phyloP scores from a whole-genome alignment of 2,113 vertebrate genomes.

The Pogonocichla stellata region DNA sequence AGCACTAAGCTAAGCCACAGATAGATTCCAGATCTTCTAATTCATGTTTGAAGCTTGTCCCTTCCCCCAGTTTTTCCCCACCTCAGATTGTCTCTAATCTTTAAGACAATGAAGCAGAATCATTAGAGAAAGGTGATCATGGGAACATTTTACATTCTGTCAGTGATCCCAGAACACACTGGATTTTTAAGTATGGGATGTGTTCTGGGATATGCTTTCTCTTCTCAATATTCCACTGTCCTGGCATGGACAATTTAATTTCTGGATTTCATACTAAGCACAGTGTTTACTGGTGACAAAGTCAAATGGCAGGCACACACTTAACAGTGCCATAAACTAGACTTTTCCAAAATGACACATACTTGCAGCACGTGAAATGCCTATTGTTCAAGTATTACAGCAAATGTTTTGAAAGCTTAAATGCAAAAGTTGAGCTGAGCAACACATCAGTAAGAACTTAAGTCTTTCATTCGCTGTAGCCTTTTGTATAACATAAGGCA shows the following conservation, averaged over 20 bases:
- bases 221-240: neutral
- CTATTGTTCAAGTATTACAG: neutral
- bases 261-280: neutral
- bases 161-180: neutral
- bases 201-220: neutral
- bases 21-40: neutral
- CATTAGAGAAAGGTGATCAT: neutral
- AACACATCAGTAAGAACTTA: neutral
- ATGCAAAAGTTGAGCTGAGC: neutral
- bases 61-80: accelerated
- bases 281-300: neutral
- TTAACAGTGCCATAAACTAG: neutral
- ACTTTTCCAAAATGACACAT: neutral
- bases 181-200: neutral
- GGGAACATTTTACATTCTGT: neutral
- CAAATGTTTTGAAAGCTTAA: neutral
- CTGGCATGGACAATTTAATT: neutral
- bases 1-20: neutral
- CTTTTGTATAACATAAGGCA: neutral
- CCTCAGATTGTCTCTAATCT: neutral
- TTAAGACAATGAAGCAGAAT: neutral
- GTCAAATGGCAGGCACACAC: neutral
- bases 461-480: neutral
- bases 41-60: neutral
- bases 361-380: neutral